Evolutionary conservation across 2,797 vertebrate genomes (phyloP).

Genomic region (Onychomys arenicola): DNA sequence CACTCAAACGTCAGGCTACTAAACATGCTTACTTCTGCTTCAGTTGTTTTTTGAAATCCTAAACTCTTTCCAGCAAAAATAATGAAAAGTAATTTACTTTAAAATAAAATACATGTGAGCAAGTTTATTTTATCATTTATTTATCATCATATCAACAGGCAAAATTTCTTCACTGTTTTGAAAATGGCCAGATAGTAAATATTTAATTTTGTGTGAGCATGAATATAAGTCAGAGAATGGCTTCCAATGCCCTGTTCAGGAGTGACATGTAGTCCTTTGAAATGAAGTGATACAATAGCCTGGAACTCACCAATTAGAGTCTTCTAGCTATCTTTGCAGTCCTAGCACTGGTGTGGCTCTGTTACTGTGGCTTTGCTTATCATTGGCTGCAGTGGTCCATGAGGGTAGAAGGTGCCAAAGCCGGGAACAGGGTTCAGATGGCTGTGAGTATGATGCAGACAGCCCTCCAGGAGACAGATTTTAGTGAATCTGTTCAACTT

Average conservation of each 20-base stretch:
- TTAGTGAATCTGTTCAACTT: not conserved
- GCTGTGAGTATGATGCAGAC: not conserved
- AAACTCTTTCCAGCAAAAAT: constrained; percentile 1
- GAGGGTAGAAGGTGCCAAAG: not conserved
- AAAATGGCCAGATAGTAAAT: not conserved
- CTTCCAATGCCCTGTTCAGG: not conserved
- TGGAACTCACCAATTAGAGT: not conserved
- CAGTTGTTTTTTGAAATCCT: constrained; percentile 51
- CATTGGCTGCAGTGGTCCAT: not conserved
- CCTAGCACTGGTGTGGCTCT: not conserved
- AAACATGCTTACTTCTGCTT: constrained; percentile 54
- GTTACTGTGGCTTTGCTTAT: not conserved
- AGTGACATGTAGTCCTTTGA: not conserved
- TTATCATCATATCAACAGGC: not conserved
- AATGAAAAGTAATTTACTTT: constrained; percentile 43
- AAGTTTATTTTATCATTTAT: constrained; percentile 37
- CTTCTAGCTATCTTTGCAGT: not conserved
- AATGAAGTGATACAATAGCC: not conserved
- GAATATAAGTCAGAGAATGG: not conserved
- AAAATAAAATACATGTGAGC: constrained; percentile 42
- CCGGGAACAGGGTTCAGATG: not conserved
- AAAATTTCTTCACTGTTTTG: not conserved
- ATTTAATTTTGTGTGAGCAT: not conserved
- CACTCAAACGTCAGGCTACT: constrained; percentile 36
- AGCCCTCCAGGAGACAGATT: not conserved